phyloP scores from a whole-genome alignment of 1,140 invertebrate genomes.

The Protaetia brevitarsis region DNA sequence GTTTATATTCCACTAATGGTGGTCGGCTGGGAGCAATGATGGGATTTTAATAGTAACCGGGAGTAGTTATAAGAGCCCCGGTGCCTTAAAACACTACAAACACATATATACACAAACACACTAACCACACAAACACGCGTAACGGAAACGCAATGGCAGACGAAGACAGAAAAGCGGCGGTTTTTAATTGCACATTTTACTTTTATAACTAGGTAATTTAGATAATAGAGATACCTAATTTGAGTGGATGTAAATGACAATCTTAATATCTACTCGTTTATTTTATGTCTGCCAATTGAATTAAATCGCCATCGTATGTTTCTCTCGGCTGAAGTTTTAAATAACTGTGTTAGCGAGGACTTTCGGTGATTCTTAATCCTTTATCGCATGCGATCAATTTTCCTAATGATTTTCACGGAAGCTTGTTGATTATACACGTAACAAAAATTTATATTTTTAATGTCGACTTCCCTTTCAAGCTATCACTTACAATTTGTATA shows the following conservation, averaged over 20 bases:
- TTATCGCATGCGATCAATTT: too few relatives aligned
- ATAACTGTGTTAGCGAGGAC: too few relatives aligned
- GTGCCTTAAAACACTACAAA: slow-evolving; percentile 24
- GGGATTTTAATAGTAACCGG: slow-evolving; percentile 44
- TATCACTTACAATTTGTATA: too few relatives aligned
- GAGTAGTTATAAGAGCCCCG: slow-evolving; percentile 32
- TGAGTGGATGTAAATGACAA: slow-evolving; percentile 14
- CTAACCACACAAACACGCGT: not conserved
- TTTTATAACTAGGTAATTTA: slow-evolving; percentile 25
- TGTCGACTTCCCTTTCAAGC: too few relatives aligned
- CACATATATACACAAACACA: not conserved
- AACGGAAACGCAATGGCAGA: not conserved
- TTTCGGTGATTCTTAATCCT: too few relatives aligned
- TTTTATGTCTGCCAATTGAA: slow-evolving; percentile 22
- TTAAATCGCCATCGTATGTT: slow-evolving; percentile 18
- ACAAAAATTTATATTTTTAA: too few relatives aligned
- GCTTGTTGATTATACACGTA: too few relatives aligned
- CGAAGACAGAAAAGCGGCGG: not conserved
- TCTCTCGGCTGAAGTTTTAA: too few relatives aligned
- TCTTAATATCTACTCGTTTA: slow-evolving; percentile 24
- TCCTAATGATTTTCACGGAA: too few relatives aligned
- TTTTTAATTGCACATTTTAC: slow-evolving; percentile 33
- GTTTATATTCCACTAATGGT: slow-evolving; percentile 42
- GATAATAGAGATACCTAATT: slow-evolving; percentile 22
- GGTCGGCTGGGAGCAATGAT: slow-evolving; percentile 37